Evolutionary conservation across 2,888 invertebrate species (phyloP).

Genomic region (Platycheirus albimanus): DNA sequence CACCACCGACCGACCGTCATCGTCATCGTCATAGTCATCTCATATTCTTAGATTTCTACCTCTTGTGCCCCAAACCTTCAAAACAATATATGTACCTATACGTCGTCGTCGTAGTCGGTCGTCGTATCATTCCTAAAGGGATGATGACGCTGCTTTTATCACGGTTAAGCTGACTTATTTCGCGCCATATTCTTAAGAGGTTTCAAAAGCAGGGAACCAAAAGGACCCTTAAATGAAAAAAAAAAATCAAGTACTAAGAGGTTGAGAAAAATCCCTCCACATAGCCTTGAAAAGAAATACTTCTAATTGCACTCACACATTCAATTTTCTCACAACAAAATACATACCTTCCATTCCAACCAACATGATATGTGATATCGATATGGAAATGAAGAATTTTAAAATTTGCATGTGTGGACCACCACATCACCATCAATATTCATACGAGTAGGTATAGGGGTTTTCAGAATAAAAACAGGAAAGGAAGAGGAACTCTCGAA

Average conservation of each 20-base stretch:
- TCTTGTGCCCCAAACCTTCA: slow-evolving; percentile 18
- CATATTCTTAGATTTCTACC: not conserved
- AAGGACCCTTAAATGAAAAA: slow-evolving; percentile 54
- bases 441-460: too few species aligned
- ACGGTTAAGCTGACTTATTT: slow-evolving; percentile 66
- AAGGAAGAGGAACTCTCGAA: slow-evolving; percentile 38
- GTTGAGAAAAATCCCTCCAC: slow-evolving; percentile 21
- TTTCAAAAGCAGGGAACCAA: slow-evolving; percentile 48
- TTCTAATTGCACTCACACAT: slow-evolving; percentile 64
- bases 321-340: slow-evolving; percentile 5
- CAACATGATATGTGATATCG: too few species aligned
- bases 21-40: too few species aligned
- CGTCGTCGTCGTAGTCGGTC: too few species aligned
- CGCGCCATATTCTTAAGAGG: slow-evolving; percentile 69
- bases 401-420: slow-evolving; percentile 36
- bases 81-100: too few species aligned
- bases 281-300: slow-evolving; percentile 67
- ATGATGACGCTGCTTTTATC: slow-evolving; percentile 70
- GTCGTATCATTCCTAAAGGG: slow-evolving; percentile 36
- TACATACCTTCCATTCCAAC: not conserved
- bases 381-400: too few species aligned
- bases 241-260: not conserved
- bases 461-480: slow-evolving; percentile 10
- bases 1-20: not conserved
- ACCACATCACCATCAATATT: too few species aligned